Conservation (phyloP, 1,140 invertebrate genomes). For the Heliconius melpomene region DNA sequence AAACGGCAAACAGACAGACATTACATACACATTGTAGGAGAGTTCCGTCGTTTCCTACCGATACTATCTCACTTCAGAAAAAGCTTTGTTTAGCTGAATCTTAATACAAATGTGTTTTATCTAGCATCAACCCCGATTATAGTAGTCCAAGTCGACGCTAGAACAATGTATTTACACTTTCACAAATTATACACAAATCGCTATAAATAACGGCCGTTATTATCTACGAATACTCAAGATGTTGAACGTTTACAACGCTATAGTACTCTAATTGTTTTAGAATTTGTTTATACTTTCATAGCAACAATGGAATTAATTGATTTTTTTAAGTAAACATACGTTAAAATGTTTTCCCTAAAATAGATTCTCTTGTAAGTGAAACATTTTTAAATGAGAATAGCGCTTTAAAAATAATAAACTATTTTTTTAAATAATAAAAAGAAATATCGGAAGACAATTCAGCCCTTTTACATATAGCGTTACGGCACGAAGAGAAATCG, state of each 20-base stretch:
- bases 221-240: slow-evolving; percentile 6
- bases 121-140: slow-evolving; percentile 30
- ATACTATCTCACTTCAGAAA: slow-evolving; percentile 47
- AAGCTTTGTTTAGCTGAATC: slow-evolving; percentile 47
- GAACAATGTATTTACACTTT: slow-evolving; percentile 28
- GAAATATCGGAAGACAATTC: neutral
- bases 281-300: slow-evolving; percentile 2
- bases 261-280: slow-evolving; percentile 3
- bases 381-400: too few species aligned
- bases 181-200: slow-evolving; percentile 18
- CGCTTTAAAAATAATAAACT: too few species aligned
- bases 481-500: slow-evolving; percentile 49
- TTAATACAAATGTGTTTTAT: slow-evolving; percentile 45
- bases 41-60: slow-evolving; percentile 41
- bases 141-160: slow-evolving; percentile 23
- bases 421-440: neutral
- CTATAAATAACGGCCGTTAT: slow-evolving; percentile 4
- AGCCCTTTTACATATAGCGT: slow-evolving; percentile 41
- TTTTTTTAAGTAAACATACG: neutral
- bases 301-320: neutral
- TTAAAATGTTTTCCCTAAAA: neutral
- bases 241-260: neutral
- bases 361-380: neutral
- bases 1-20: slow-evolving; percentile 42
- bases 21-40: slow-evolving; percentile 14